Conservation (phyloP, 2,888 invertebrate genomes). For the Calameuta pallipes region DNA sequence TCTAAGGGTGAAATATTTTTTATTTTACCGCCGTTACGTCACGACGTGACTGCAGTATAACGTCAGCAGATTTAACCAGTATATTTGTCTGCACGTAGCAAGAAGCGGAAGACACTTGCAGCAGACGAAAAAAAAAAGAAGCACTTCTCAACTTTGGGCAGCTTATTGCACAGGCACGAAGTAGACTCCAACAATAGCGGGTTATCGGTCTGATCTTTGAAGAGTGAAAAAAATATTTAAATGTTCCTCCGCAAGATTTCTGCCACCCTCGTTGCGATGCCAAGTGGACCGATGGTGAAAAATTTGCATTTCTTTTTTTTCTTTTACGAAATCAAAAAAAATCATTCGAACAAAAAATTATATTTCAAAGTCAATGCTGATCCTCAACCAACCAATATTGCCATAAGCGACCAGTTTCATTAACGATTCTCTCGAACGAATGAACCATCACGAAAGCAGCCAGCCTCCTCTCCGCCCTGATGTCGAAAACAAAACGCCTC, state of each 20-base stretch:
- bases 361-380: neutral
- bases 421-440: slow-evolving; percentile 52
- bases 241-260: neutral
- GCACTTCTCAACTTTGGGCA: neutral
- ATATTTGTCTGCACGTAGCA: neutral
- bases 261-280: neutral
- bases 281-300: neutral
- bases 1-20: neutral
- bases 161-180: neutral
- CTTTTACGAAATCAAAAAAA: neutral
- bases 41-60: neutral
- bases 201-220: neutral
- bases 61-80: neutral
- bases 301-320: neutral
- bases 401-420: slow-evolving; percentile 21
- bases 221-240: neutral
- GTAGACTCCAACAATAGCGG: neutral
- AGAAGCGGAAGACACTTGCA: neutral
- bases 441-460: slow-evolving; percentile 62
- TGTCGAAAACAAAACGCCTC: slow-evolving; percentile 65
- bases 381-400: neutral
- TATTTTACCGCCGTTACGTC: neutral
- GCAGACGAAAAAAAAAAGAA: neutral
- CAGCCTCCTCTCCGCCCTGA: slow-evolving; percentile 62
- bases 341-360: neutral